These are phyloP conservation scores for Chrysogorgia sp. DNA, from an alignment of 92 coral and sea anemone genomes.

Conservation along the genomic window DNA sequence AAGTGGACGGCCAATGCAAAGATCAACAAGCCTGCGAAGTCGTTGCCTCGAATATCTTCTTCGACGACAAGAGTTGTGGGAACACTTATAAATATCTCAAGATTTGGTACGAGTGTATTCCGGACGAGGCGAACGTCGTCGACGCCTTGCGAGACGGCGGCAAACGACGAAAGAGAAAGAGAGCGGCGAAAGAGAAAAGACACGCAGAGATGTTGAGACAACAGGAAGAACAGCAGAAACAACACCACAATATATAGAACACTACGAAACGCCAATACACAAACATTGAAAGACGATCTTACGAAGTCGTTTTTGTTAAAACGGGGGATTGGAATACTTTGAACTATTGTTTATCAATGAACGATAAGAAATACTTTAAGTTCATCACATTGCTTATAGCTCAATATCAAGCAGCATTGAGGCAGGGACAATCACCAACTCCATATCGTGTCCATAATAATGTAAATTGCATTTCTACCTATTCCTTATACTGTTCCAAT, in stretches of 20 bases:
- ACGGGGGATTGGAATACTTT: slow-evolving; percentile 18
- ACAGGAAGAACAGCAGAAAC: slow-evolving; percentile 19
- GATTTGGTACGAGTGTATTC: slow-evolving; percentile 98
- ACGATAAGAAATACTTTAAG: background rate
- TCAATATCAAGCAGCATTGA: slow-evolving; percentile 8
- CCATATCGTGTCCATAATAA: background rate
- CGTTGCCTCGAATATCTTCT: slow-evolving; percentile 98
- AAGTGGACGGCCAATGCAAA: slow-evolving; percentile 96
- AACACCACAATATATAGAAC: background rate
- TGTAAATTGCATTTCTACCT: slow-evolving; percentile 9
- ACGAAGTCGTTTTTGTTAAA: slow-evolving; percentile 43
- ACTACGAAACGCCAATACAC: background rate
- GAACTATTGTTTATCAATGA: background rate
- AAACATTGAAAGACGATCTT: slow-evolving; percentile 6
- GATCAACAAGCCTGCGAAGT: slow-evolving; percentile 99
- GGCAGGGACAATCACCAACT: background rate
- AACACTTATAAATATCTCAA: slow-evolving; percentile 98
- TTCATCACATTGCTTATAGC: slow-evolving; percentile 1
- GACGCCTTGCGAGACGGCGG: slow-evolving; percentile 98
- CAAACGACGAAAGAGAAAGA: slow-evolving; percentile 93
- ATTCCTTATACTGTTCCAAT: slow-evolving; percentile 2
- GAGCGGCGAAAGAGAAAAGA: slow-evolving; percentile 96
- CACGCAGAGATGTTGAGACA: slow-evolving; percentile 65
- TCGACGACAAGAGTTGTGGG: slow-evolving; percentile 97
- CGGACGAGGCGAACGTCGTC: slow-evolving; percentile 97